Conservation (phyloP, 2,113 vertebrate species). For the Mesembrinibis cayennensis region DNA sequence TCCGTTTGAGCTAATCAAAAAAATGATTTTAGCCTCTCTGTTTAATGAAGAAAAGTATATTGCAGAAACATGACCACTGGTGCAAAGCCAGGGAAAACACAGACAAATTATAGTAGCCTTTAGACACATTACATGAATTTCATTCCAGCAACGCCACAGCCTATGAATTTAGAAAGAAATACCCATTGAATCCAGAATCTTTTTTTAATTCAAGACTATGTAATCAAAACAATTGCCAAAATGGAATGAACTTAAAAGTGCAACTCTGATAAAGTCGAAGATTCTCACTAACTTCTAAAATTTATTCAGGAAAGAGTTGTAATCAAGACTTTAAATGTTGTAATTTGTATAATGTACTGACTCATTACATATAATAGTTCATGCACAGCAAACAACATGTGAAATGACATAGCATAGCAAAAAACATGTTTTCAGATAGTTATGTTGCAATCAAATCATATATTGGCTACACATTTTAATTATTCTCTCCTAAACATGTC, state of each 20-base stretch:
- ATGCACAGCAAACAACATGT: neutral
- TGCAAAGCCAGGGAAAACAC: neutral
- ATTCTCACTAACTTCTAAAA: neutral
- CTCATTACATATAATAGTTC: neutral
- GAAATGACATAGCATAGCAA: neutral
- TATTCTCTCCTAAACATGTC: neutral
- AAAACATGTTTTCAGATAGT: neutral
- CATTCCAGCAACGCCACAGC: neutral
- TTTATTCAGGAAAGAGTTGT: neutral
- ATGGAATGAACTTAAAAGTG: neutral
- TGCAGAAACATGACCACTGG: neutral
- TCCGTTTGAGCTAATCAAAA: constrained; percentile 43
- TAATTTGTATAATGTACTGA: neutral
- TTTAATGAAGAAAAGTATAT: constrained; percentile 34
- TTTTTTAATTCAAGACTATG: neutral
- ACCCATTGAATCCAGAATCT: neutral
- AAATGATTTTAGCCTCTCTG: constrained; percentile 4
- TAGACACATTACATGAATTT: neutral
- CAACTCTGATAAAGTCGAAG: neutral
- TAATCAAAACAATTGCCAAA: neutral
- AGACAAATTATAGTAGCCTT: neutral
- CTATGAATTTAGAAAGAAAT: neutral
- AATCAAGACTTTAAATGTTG: neutral
- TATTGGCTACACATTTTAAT: neutral
- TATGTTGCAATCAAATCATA: neutral